Percentiles rank a stretch among this genome's conserved stretches.
Evolutionary conservation across 2,888 invertebrate genomes (phyloP).

Genomic region (Masnerella sp.): DNA sequence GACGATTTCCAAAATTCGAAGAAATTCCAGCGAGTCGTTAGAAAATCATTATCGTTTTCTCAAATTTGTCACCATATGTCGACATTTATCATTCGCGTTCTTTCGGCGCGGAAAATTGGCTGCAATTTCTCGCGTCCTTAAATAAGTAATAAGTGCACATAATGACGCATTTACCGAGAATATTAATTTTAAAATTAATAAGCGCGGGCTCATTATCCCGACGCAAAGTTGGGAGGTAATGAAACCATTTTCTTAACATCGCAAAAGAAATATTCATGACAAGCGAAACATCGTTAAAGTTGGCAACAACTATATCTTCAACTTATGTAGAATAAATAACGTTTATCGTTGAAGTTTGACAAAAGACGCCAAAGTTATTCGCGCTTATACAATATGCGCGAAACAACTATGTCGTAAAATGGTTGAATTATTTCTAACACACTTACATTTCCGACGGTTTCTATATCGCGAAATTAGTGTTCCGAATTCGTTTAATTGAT

Average conservation of each 20-base stretch:
- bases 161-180: conserved; percentile 2
- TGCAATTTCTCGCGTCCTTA: conserved; percentile 16
- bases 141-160: conserved; percentile 19
- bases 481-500: no score
- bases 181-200: conserved; percentile 4
- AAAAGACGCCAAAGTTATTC: conserved; percentile 29
- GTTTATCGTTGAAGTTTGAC: conserved; percentile 27
- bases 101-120: conserved; percentile 17
- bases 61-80: conserved; percentile 31
- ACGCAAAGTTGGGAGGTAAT: conserved; percentile 4
- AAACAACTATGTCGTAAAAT: conserved; percentile 17
- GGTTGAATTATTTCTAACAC: conserved; percentile 1
- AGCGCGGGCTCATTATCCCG: neutral
- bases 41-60: conserved; percentile 27
- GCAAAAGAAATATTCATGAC: conserved; percentile 2
- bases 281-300: conserved; percentile 23
- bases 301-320: conserved; percentile 16
- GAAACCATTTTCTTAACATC: conserved; percentile 6
- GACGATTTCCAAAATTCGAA: no score
- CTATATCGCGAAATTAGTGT: no score
- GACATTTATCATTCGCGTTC: conserved; percentile 33
- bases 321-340: conserved; percentile 24
- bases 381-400: conserved; percentile 20
- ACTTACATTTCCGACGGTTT: no score
- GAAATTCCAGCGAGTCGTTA: no score